These are phyloP conservation scores for Lasioglossum pauxillum DNA, from an alignment of 2,888 invertebrate genomes.

Conservation along the genomic window DNA sequence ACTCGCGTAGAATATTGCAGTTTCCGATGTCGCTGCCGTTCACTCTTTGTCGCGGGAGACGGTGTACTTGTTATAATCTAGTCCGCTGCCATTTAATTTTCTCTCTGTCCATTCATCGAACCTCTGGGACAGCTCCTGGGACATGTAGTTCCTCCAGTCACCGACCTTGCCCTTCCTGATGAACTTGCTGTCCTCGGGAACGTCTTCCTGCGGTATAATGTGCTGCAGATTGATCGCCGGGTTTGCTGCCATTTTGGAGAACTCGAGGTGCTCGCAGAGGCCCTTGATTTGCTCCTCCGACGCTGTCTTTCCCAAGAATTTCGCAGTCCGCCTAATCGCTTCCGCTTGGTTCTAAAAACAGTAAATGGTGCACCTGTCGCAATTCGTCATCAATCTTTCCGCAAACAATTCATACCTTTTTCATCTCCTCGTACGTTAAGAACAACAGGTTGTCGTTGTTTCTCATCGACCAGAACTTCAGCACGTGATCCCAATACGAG, in stretches of 20 bases:
- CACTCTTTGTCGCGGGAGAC: constrained; percentile 40
- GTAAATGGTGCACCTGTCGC: no score
- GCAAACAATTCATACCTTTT: constrained; percentile 78
- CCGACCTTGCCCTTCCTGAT: constrained; percentile 92
- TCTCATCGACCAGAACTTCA: constrained; percentile 84
- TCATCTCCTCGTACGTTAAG: constrained; percentile 87
- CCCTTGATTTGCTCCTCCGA: constrained; percentile 88
- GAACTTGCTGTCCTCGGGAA: constrained; percentile 87
- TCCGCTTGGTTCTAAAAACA: constrained; percentile 87
- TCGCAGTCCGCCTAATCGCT: constrained; percentile 89
- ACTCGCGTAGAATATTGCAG: neutral
- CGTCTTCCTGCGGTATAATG: constrained; percentile 86
- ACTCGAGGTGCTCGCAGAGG: constrained; percentile 91
- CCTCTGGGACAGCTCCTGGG: constrained; percentile 88
- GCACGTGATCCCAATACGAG: constrained; percentile 82
- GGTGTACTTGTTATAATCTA: constrained; percentile 41
- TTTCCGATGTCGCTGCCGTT: neutral
- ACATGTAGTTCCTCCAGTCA: constrained; percentile 92
- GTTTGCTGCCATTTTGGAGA: constrained; percentile 93
- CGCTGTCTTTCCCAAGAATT: constrained; percentile 89
- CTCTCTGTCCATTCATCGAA: constrained; percentile 85
- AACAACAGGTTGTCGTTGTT: constrained; percentile 86
- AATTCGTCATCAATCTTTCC: neutral
- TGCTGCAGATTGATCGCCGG: constrained; percentile 91
- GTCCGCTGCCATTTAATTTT: constrained; percentile 48